phyloP scores from a whole-genome alignment of 2,797 vertebrate genomes.

The Semaprochilodus insignis region DNA sequence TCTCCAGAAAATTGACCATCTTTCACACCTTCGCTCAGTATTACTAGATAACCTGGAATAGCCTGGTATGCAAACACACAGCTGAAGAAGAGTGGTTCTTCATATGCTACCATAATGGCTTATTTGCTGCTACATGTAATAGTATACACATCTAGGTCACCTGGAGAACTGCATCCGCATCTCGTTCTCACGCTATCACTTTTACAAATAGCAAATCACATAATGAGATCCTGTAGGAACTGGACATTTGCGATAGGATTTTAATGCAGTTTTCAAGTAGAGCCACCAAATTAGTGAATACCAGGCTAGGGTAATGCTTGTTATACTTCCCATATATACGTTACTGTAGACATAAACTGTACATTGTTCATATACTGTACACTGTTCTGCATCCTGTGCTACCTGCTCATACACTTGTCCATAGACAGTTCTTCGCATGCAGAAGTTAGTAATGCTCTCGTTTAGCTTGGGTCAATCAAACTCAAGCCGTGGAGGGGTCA shows the following conservation, averaged over 20 bases:
- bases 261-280: conserved; percentile 28
- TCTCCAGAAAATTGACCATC: not conserved
- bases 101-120: not conserved
- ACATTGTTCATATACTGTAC: not conserved
- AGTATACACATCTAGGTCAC: conserved; percentile 12
- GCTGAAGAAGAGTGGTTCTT: not conserved
- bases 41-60: not conserved
- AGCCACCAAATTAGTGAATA: not conserved
- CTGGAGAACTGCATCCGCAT: not conserved
- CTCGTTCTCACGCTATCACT: not conserved
- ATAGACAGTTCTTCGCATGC: not conserved
- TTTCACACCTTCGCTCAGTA: not conserved
- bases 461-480: conserved; percentile 21
- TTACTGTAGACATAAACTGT: not conserved
- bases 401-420: not conserved
- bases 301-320: conserved; percentile 7
- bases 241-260: not conserved
- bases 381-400: not conserved
- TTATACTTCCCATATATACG: not conserved
- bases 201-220: not conserved
- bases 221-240: not conserved
- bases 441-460: conserved; percentile 52
- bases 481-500: conserved; percentile 20
- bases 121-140: not conserved
- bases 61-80: not conserved